These are phyloP conservation scores for Seladonia tumulorum DNA, from an alignment of 2,888 invertebrate species.

Conservation along the genomic window DNA sequence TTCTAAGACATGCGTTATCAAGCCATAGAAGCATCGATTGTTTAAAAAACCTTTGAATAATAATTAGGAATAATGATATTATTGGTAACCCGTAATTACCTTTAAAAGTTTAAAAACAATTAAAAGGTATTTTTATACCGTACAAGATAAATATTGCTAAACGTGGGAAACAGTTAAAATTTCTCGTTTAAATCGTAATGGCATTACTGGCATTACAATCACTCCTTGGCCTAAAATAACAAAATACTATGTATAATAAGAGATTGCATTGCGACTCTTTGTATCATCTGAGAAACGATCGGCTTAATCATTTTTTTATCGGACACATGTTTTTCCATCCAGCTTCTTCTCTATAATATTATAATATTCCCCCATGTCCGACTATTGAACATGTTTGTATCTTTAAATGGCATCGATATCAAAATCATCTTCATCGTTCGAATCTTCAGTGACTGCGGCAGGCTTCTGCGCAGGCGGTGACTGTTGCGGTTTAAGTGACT, in stretches of 20 bases:
- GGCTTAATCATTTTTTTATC: slow-evolving; percentile 55
- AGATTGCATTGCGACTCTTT: slow-evolving; percentile 71
- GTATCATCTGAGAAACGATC: slow-evolving; percentile 68
- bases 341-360: slow-evolving; percentile 29
- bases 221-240: slow-evolving; percentile 68
- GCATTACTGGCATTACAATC: slow-evolving; percentile 57
- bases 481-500: slow-evolving; percentile 88
- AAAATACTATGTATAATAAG: slow-evolving; percentile 68
- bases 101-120: slow-evolving; percentile 67
- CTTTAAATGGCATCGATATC: slow-evolving; percentile 96
- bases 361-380: slow-evolving; percentile 46
- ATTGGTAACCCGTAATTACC: slow-evolving; percentile 64
- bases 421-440: slow-evolving; percentile 91
- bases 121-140: slow-evolving; percentile 70
- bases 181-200: slow-evolving; percentile 64
- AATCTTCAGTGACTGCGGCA: slow-evolving; percentile 85
- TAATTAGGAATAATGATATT: slow-evolving; percentile 62
- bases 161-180: slow-evolving; percentile 75
- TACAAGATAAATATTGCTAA: slow-evolving; percentile 73
- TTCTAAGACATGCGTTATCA: slow-evolving; percentile 45
- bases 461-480: slow-evolving; percentile 85
- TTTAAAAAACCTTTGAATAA: slow-evolving; percentile 55
- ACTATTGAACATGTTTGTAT: slow-evolving; percentile 57
- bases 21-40: slow-evolving; percentile 51
- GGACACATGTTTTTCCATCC: slow-evolving; percentile 43